Percentiles rank a stretch among this genome's conserved stretches.
phyloP scores from a whole-genome alignment of 2,888 invertebrate genomes.

The Lithophane leautieri region DNA sequence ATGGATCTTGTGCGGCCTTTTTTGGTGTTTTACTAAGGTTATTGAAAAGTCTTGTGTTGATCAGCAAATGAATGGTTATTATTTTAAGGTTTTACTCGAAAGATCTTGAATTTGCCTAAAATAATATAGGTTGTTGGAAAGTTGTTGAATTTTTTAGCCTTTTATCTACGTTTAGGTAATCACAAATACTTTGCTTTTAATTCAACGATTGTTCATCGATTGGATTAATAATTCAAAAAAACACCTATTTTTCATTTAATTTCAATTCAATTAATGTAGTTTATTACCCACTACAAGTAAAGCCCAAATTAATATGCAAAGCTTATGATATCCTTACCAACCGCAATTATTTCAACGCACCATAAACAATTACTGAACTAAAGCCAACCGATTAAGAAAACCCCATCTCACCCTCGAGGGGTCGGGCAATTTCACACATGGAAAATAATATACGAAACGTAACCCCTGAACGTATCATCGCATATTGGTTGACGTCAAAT shows the following conservation, averaged over 20 bases:
- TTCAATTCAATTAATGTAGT: too few species aligned
- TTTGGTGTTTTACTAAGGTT: slow-evolving; percentile 16
- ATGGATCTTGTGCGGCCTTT: slow-evolving; percentile 18
- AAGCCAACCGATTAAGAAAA: slow-evolving; percentile 53
- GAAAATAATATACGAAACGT: slow-evolving; percentile 69
- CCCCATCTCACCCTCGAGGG: slow-evolving; percentile 53
- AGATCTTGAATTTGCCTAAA: too few species aligned
- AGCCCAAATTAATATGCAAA: slow-evolving; percentile 37
- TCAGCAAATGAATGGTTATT: background rate
- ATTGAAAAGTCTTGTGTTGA: background rate
- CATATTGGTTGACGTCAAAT: slow-evolving; percentile 85
- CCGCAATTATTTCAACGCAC: slow-evolving; percentile 35
- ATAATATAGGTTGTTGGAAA: too few species aligned
- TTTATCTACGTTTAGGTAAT: too few species aligned
- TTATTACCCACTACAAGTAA: background rate
- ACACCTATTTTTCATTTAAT: background rate
- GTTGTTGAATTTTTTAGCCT: too few species aligned
- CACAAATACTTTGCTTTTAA: too few species aligned
- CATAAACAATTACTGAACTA: slow-evolving; percentile 51
- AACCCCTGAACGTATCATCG: slow-evolving; percentile 84
- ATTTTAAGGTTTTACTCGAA: too few species aligned
- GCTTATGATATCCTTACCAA: slow-evolving; percentile 25
- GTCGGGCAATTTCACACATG: slow-evolving; percentile 73
- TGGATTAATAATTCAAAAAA: background rate
- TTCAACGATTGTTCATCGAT: too few species aligned